A percentile compares a stretch with the other conserved stretches of the same genome.
Conservation (phyloP, 2,797 vertebrate species). For the Anas georgica region DNA sequence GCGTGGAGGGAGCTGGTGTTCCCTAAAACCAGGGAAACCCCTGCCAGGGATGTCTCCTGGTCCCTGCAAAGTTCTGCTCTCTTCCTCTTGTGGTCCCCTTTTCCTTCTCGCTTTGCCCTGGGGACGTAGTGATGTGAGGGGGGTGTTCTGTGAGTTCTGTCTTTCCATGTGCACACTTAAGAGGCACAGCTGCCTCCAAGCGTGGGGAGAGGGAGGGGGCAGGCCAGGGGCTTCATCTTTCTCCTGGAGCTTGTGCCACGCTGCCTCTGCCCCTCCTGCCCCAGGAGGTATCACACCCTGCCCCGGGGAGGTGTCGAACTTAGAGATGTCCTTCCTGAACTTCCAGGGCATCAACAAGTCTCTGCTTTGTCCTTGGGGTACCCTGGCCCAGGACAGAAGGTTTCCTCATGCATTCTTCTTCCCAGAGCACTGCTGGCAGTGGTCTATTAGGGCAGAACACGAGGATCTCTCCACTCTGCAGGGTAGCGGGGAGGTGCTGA, state of each 20-base stretch:
- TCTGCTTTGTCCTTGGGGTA: not conserved
- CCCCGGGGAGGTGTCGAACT: not conserved
- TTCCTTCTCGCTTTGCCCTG: not conserved
- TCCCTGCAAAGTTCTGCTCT: not conserved
- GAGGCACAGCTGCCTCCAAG: not conserved
- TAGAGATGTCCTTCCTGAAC: not conserved
- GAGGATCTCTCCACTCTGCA: not conserved
- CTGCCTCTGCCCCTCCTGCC: not conserved
- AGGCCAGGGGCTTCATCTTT: not conserved
- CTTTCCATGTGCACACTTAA: not conserved
- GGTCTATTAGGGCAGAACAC: not conserved
- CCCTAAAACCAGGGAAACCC: not conserved
- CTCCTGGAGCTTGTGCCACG: accelerated
- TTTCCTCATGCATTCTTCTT: not conserved
- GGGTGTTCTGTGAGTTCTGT: not conserved
- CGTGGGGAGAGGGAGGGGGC: not conserved
- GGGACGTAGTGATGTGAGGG: not conserved
- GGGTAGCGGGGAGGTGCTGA: not conserved
- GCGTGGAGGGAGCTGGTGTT: accelerated
- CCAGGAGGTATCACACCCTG: not conserved
- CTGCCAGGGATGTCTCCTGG: not conserved
- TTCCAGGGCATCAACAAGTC: not conserved
- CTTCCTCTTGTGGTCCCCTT: not conserved
- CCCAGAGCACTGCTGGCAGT: not conserved
- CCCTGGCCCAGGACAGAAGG: not conserved